A percentile compares a stretch with the other conserved stretches of the same genome.
These are phyloP conservation scores for Phocides pigmalion DNA, from an alignment of 1,140 invertebrate species.

Conservation along the genomic window DNA sequence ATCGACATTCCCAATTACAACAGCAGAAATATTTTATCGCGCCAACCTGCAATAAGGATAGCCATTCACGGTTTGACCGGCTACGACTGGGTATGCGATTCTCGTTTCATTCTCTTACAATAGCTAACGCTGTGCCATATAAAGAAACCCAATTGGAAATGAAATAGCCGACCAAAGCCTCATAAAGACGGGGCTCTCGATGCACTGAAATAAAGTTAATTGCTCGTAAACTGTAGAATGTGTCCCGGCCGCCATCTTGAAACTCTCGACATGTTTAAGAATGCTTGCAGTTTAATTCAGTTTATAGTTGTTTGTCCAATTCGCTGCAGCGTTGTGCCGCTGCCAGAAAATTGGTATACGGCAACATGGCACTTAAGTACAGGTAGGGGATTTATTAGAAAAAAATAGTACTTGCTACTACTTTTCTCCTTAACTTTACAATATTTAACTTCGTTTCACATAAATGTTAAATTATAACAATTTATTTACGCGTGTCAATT, in stretches of 20 bases:
- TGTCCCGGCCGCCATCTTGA: conserved; percentile 49
- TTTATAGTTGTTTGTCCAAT: conserved; percentile 33
- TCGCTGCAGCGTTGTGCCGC: conserved; percentile 13
- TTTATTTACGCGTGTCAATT: too few relatives aligned
- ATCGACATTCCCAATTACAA: conserved; percentile 23
- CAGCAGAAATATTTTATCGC: conserved; percentile 27
- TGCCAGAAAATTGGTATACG: conserved; percentile 32
- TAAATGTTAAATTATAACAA: too few relatives aligned
- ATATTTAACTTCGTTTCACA: background rate
- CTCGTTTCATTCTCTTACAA: conserved; percentile 26
- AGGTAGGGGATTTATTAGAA: conserved; percentile 31
- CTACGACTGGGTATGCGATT: conserved; percentile 14
- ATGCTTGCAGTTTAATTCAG: conserved; percentile 33
- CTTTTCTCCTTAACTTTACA: background rate
- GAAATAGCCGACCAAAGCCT: conserved; percentile 46
- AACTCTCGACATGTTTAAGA: conserved; percentile 30
- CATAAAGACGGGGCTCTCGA: conserved; percentile 49
- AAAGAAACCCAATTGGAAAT: conserved; percentile 54
- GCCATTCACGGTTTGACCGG: conserved; percentile 22
- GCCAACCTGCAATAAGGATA: conserved; percentile 28
- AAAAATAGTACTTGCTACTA: background rate
- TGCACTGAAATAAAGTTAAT: conserved; percentile 66
- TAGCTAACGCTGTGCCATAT: conserved; percentile 42
- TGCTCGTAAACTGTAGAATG: conserved; percentile 61
- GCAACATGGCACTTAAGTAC: conserved; percentile 23